phyloP scores from a whole-genome alignment of 2,888 invertebrate species.

The Drosophila mayaguana region DNA sequence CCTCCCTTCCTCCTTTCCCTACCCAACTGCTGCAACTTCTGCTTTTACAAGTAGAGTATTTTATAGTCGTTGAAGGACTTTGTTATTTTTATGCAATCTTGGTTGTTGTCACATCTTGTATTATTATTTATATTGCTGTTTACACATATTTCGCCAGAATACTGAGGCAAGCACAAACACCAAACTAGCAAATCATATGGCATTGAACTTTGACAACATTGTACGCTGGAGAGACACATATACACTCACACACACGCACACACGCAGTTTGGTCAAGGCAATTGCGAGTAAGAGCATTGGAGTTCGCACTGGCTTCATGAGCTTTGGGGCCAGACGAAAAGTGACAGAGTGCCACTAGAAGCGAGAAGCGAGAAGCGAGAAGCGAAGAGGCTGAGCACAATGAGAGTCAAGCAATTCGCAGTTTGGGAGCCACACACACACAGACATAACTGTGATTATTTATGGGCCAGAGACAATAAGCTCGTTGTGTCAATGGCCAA shows the following conservation, averaged over 20 bases:
- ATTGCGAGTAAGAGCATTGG: slow-evolving; percentile 29
- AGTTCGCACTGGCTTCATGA: slow-evolving; percentile 10
- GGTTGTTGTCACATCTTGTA: slow-evolving; percentile 37
- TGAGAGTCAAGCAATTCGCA: slow-evolving; percentile 43
- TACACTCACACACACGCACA: slow-evolving; percentile 9
- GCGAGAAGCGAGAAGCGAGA: slow-evolving; percentile 6
- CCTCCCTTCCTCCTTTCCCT: not conserved
- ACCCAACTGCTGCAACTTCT: not conserved
- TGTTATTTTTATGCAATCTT: slow-evolving; percentile 17
- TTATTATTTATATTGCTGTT: slow-evolving; percentile 46
- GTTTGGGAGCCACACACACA: slow-evolving; percentile 6
- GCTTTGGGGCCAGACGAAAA: slow-evolving; percentile 24
- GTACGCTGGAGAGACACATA: slow-evolving; percentile 16
- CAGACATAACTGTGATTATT: slow-evolving; percentile 55
- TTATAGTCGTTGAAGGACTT: not conserved
- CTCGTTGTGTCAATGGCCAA: slow-evolving; percentile 70
- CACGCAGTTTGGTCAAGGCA: slow-evolving; percentile 67
- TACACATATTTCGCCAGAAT: slow-evolving; percentile 31
- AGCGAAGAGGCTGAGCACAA: slow-evolving; percentile 20
- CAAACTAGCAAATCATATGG: slow-evolving; percentile 42
- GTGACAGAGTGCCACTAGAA: slow-evolving; percentile 74
- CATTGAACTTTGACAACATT: slow-evolving; percentile 68
- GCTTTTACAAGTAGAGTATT: not conserved
- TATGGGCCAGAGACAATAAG: slow-evolving; percentile 67
- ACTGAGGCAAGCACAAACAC: slow-evolving; percentile 21